phyloP scores from a whole-genome alignment of 23 tunicate genomes.

The Styela clava region DNA sequence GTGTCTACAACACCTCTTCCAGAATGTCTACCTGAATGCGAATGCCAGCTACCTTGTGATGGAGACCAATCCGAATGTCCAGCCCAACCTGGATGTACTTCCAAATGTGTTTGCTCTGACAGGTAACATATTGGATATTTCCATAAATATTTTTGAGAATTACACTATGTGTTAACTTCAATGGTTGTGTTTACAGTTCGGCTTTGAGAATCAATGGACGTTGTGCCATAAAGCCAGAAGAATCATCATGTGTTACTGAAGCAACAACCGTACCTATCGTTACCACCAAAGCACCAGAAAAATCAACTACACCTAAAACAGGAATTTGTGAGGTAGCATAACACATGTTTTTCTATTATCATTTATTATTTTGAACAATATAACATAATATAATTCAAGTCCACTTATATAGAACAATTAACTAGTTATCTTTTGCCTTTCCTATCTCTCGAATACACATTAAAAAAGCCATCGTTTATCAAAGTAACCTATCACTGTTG shows the following conservation, averaged over 20 bases:
- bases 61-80: slow-evolving; percentile 69
- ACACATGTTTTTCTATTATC: too few species aligned
- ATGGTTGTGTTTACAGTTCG: slow-evolving; percentile 31
- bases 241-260: slow-evolving; percentile 6
- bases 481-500: too few species aligned
- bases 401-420: too few species aligned
- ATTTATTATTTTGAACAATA: not conserved
- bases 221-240: slow-evolving; percentile 37
- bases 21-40: slow-evolving; percentile 46
- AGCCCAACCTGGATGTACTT: slow-evolving; percentile 36
- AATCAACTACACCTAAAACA: slow-evolving; percentile 3
- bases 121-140: slow-evolving; percentile 39
- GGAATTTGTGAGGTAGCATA: not conserved
- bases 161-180: too few species aligned
- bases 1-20: slow-evolving; percentile 2
- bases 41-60: slow-evolving; percentile 56
- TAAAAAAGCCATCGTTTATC: too few species aligned
- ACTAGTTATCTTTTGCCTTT: too few species aligned
- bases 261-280: not conserved
- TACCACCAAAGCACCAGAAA: slow-evolving; percentile 17
- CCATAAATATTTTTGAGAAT: too few species aligned
- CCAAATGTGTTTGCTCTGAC: slow-evolving; percentile 47
- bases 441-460: too few species aligned
- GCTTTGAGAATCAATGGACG: slow-evolving; percentile 63
- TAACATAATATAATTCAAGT: too few species aligned